Conservation (phyloP, 2,888 invertebrate species). For the Sarcophaga rosellei region DNA sequence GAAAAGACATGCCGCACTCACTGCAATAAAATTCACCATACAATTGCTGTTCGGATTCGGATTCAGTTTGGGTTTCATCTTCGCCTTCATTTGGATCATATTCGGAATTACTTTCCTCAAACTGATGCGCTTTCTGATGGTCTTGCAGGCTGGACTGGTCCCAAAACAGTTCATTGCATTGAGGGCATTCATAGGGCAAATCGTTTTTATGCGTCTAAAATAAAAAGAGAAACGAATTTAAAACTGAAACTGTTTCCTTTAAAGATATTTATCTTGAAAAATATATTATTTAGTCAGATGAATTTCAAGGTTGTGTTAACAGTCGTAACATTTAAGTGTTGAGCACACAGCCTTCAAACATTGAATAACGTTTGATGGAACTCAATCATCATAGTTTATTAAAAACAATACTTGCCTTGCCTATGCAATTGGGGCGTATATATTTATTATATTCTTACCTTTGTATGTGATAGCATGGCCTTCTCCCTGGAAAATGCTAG, state of each 20-base stretch:
- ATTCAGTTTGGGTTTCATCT: constrained; percentile 80
- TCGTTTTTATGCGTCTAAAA: constrained; percentile 88
- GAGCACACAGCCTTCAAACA: constrained; percentile 69
- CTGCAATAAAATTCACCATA: constrained; percentile 86
- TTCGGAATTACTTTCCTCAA: constrained; percentile 81
- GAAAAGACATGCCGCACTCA: constrained; percentile 90
- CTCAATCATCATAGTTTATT: constrained; percentile 69
- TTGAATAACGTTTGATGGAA: constrained; percentile 44
- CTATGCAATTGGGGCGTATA: no score
- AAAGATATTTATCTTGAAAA: background rate
- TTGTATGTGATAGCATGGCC: constrained; percentile 89
- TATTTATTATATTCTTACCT: constrained; percentile 79
- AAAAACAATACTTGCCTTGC: background rate
- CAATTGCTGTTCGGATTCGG: constrained; percentile 84
- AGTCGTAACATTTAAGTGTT: constrained; percentile 70
- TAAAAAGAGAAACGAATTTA: background rate
- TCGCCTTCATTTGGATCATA: constrained; percentile 81
- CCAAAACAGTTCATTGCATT: constrained; percentile 93
- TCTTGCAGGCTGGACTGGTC: constrained; percentile 84
- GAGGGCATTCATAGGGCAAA: constrained; percentile 89
- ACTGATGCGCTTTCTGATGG: constrained; percentile 85
- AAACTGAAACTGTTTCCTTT: background rate
- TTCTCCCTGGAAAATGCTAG: constrained; percentile 91
- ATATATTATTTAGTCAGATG: constrained; percentile 55
- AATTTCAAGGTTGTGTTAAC: constrained; percentile 65